Evolutionary conservation across 2,888 invertebrate genomes (phyloP).

Genomic region (Mythimna loreyi): DNA sequence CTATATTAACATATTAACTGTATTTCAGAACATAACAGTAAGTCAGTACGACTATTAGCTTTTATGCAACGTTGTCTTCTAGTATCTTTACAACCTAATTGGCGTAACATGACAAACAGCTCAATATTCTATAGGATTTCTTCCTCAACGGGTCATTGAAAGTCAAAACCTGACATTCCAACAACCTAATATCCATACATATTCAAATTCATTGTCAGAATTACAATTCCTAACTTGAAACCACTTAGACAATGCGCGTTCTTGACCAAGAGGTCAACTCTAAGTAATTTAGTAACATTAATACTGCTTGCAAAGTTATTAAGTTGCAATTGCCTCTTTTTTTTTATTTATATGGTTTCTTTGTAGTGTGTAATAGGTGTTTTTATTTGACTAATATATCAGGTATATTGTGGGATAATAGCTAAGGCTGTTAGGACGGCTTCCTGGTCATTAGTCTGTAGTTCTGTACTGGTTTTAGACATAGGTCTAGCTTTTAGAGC

Average conservation of each 20-base stretch:
- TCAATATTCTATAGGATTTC: conserved; percentile 1
- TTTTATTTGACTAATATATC: conserved; percentile 31
- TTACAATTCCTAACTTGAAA: conserved; percentile 36
- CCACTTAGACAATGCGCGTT: conserved; percentile 47
- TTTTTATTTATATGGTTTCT: conserved; percentile 42
- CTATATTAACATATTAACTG: background rate
- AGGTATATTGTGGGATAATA: conserved; percentile 16
- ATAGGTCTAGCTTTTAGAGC: background rate
- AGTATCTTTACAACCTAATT: background rate
- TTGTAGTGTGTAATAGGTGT: conserved; percentile 31
- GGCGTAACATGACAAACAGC: conserved; percentile 5
- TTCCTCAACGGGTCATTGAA: background rate
- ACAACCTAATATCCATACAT: conserved; percentile 35
- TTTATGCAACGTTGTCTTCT: background rate
- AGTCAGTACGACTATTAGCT: background rate
- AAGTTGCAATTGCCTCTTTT: conserved; percentile 44
- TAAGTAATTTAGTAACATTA: conserved; percentile 50
- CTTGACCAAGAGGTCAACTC: conserved; percentile 60
- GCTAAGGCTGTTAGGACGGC: background rate
- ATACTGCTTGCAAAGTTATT: conserved; percentile 44
- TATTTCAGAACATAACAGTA: background rate
- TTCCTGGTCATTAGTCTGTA: conserved; percentile 39
- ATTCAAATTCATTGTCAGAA: conserved; percentile 46
- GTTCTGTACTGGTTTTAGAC: background rate
- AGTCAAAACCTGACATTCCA: conserved; percentile 21